Percentiles rank a stretch among this genome's conserved stretches.
These are phyloP conservation scores for Sinopyrophorus schimmeli DNA, from an alignment of 2,888 invertebrate species.

Conservation along the genomic window DNA sequence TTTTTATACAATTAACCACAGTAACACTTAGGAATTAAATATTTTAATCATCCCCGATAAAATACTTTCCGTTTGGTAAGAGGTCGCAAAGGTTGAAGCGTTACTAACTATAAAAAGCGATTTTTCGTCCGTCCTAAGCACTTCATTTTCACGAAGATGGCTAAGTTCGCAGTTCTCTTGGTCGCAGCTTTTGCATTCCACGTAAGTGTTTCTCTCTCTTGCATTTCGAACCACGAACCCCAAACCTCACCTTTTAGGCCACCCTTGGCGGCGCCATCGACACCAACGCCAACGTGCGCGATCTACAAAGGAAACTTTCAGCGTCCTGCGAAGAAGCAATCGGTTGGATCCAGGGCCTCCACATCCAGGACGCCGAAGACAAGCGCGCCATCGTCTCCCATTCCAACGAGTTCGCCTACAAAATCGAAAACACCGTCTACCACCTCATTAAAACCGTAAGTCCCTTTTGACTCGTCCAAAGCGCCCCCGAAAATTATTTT, in stretches of 20 bases:
- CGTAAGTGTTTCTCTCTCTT: conserved; percentile 34
- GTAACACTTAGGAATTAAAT: no score
- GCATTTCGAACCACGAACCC: background rate
- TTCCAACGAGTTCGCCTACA: background rate
- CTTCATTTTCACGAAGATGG: no score
- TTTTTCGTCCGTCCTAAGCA: no score
- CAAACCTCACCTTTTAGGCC: background rate
- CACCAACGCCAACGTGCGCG: background rate
- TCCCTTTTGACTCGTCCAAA: background rate
- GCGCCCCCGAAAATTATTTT: background rate
- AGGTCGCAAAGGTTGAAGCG: no score
- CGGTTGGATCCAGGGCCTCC: background rate
- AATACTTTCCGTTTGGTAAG: no score
- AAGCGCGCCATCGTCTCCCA: background rate
- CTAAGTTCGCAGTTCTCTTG: conserved; percentile 35
- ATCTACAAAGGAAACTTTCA: background rate
- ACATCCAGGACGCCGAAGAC: background rate
- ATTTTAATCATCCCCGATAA: no score
- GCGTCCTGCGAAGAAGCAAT: background rate
- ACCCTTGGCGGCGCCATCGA: background rate
- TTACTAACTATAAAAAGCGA: no score
- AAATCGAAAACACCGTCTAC: background rate
- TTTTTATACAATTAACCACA: no score
- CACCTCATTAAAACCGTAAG: background rate
- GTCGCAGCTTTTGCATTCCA: conserved; percentile 39